phyloP scores from a whole-genome alignment of 2,797 vertebrate genomes.

The Coreius guichenoti region DNA sequence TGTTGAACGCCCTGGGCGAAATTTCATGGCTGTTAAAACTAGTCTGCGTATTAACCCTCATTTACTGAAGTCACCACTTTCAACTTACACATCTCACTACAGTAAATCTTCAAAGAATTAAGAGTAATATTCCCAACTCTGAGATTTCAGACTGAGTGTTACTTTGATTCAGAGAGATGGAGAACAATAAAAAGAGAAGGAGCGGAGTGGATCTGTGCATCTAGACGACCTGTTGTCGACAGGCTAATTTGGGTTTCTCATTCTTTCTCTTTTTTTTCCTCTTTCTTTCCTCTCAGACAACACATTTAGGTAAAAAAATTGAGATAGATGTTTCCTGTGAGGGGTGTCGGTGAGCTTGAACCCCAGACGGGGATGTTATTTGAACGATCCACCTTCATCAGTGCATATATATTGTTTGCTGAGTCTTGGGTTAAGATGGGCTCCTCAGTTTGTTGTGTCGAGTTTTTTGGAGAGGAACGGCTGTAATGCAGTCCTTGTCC shows the following conservation, averaged over 20 bases:
- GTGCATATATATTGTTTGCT: slow-evolving; percentile 50
- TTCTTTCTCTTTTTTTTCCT: slow-evolving; percentile 25
- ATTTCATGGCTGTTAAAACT: slow-evolving; percentile 53
- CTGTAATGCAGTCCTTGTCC: slow-evolving; percentile 54
- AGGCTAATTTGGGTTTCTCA: slow-evolving; percentile 49
- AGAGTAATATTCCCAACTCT: slow-evolving; percentile 15
- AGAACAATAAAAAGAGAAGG: slow-evolving; percentile 37
- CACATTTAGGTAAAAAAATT: slow-evolving; percentile 47
- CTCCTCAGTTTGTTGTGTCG: slow-evolving; percentile 41
- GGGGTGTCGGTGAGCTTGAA: slow-evolving; percentile 18
- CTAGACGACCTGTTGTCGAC: slow-evolving; percentile 46
- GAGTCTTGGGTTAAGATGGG: slow-evolving; percentile 47
- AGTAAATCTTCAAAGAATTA: slow-evolving; percentile 52
- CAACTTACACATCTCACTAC: slow-evolving; percentile 41
- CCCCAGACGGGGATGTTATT: slow-evolving; percentile 43
- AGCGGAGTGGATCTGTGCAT: slow-evolving; percentile 25
- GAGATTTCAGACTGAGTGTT: slow-evolving; percentile 30
- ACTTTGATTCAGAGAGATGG: slow-evolving; percentile 39
- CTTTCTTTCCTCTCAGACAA: slow-evolving; percentile 27
- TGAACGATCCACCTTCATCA: slow-evolving; percentile 47
- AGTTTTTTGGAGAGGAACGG: slow-evolving; percentile 49
- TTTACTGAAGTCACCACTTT: slow-evolving; percentile 47
- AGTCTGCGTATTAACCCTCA: slow-evolving; percentile 47
- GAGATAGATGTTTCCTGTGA: slow-evolving; percentile 44
- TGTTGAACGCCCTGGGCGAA: slow-evolving; percentile 48